A percentile compares a stretch with the other conserved stretches of the same genome.
phyloP scores from a whole-genome alignment of 1,140 invertebrate species.

The Drosophila biarmipes region DNA sequence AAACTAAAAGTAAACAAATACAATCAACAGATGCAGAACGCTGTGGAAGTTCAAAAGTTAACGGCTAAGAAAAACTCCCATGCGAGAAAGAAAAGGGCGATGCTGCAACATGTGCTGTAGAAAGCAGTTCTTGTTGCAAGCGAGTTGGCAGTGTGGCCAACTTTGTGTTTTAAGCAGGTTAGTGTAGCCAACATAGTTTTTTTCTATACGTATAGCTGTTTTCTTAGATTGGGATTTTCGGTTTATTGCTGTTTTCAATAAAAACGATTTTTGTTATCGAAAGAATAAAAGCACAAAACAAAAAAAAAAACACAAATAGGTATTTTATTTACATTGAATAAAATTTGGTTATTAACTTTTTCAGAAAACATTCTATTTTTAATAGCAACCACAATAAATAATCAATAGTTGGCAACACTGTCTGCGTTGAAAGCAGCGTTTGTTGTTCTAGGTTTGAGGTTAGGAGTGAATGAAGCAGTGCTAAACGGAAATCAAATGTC shows the following conservation, averaged over 20 bases:
- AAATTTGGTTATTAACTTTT: background rate
- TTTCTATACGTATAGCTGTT: background rate
- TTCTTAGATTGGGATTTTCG: no score
- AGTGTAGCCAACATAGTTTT: background rate
- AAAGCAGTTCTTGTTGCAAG: conserved; percentile 13
- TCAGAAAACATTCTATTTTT: background rate
- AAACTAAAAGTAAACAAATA: conserved; percentile 19
- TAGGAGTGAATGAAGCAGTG: conserved; percentile 13
- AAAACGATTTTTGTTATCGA: no score
- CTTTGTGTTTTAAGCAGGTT: background rate
- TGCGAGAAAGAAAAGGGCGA: conserved; percentile 27
- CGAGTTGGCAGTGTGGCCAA: conserved; percentile 11
- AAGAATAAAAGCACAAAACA: background rate
- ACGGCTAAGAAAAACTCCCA: background rate
- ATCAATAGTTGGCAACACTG: conserved; percentile 7
- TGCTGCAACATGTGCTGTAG: conserved; percentile 9
- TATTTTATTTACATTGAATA: background rate
- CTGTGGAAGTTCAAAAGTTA: conserved; percentile 6
- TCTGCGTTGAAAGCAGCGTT: conserved; percentile 17
- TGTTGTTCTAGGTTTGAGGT: conserved; percentile 8
- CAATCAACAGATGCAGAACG: conserved; percentile 8
- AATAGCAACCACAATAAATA: background rate
- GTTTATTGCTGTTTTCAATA: no score
- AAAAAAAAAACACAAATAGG: background rate
- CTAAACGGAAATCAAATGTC: conserved; percentile 20